Evolutionary conservation across 2,113 vertebrate genomes (phyloP), one percentile per base, ranked within the genome.

Genomic region (Melanostigma gelatinosum): DNA sequence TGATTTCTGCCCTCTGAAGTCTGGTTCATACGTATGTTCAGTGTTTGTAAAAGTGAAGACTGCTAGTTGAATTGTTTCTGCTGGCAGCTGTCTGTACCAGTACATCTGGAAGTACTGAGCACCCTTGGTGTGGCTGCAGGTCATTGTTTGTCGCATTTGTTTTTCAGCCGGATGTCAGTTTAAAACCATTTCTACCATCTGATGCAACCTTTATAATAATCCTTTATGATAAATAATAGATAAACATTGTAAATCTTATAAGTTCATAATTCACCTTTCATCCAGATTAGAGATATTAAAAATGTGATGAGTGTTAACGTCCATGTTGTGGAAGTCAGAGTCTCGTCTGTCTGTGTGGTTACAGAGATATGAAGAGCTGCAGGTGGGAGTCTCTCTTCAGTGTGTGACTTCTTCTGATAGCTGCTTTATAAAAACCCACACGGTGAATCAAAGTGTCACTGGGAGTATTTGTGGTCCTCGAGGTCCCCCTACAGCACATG

Each of bases 51-150:
- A 12, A 0, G 79, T 87, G 72, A 62, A 90, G 2, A 91, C 88
- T 0, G 91, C 64, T 0, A 63, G 87, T 20, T 58, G 70, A 75
- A 94, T 90, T 0, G 61, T 48, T 76, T 91, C 63, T 44, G 79
- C 89, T 4, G 77, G 85, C 10, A 58, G 77, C 62, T 92, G 92
- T 60, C 70, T 70, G 81, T 81, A 92, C 91, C 92, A 89, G 69
- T 57, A 71, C 69, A 58, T 72, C 52, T 72, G 69, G 36, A 0
- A 27, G n/a, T 1, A 18, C 0, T 0, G 3, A 12, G 8, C 6
- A 54, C 0, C 79, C 64, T 79, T 72, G 0, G 40, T 77, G 52
- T 90, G 87, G 1, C 54, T 70, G 71, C 86, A 91, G 62, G 44
- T 4, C 0, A 75, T 74, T 4, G 75, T 70, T 6, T 20, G 0